Evolutionary conservation across 53 echinoderm and acorn worm genomes (phyloP).

Genomic region (Temnopleurus reevesii): DNA sequence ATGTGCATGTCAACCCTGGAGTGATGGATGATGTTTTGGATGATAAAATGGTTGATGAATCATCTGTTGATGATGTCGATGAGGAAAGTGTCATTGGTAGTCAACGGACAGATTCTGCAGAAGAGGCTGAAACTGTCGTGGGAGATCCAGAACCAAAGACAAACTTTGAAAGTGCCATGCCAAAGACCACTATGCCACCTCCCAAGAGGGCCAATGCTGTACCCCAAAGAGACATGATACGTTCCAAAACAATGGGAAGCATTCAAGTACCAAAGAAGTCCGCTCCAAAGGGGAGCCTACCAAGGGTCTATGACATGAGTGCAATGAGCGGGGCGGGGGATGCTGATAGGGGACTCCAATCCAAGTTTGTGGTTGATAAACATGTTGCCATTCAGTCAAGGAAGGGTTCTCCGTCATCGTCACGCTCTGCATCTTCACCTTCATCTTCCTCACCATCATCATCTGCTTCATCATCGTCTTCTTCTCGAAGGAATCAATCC

Average conservation of each 20-base stretch:
- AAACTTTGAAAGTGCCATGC: neutral
- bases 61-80: neutral
- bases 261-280: constrained; percentile 12
- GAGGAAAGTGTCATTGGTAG: neutral
- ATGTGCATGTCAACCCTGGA: constrained; percentile 25
- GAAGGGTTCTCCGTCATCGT: constrained; percentile 22
- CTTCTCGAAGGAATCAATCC: neutral
- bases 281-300: neutral
- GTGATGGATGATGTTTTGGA: neutral
- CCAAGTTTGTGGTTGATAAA: constrained; percentile 58
- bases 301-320: constrained; percentile 54
- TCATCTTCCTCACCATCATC: constrained; percentile 33
- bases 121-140: neutral
- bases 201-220: neutral
- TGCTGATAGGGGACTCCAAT: neutral
- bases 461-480: neutral
- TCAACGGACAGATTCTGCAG: neutral
- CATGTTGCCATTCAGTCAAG: constrained; percentile 45
- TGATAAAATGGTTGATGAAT: neutral
- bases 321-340: constrained; percentile 54
- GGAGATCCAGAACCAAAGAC: neutral
- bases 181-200: neutral
- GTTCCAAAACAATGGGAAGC: constrained; percentile 39
- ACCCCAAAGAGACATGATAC: neutral
- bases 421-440: neutral